phyloP scores from a whole-genome alignment of 1,140 invertebrate genomes.

The Scylla paramamosain region DNA sequence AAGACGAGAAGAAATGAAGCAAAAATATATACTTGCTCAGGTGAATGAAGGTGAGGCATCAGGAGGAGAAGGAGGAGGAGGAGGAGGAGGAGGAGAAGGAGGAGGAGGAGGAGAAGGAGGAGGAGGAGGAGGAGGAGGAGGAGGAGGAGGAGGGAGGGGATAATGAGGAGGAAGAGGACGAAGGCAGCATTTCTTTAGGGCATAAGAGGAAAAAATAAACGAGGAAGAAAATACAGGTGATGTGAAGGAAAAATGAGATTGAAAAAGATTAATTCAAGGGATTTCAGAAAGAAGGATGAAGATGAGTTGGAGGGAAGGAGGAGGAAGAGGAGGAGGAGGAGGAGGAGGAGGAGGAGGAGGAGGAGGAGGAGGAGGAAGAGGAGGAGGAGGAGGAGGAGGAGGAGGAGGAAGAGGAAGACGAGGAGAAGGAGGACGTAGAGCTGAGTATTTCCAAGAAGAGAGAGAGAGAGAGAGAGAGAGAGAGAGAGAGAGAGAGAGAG shows the following conservation, averaged over 20 bases:
- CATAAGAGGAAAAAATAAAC: background rate
- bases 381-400: background rate
- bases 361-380: background rate
- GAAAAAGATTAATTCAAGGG: background rate
- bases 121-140: background rate
- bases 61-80: slow-evolving; percentile 21
- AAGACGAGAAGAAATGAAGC: background rate
- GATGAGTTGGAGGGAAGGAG: background rate
- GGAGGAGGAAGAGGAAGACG: background rate
- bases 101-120: slow-evolving; percentile 3
- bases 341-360: background rate
- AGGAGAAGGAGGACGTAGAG: background rate
- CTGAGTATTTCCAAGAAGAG: background rate
- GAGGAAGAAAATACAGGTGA: background rate
- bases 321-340: background rate
- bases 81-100: background rate
- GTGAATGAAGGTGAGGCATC: background rate
- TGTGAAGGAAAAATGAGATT: background rate
- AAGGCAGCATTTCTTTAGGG: background rate
- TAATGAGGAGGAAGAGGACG: slow-evolving; percentile 22
- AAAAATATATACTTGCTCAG: background rate
- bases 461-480: background rate
- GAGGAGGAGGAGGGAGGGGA: background rate
- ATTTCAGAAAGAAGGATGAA: background rate
- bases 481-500: slow-evolving; percentile 31